Base-by-base conservation (phyloP, 2,888 invertebrate genomes). In the Eilema sororculum region DNA sequence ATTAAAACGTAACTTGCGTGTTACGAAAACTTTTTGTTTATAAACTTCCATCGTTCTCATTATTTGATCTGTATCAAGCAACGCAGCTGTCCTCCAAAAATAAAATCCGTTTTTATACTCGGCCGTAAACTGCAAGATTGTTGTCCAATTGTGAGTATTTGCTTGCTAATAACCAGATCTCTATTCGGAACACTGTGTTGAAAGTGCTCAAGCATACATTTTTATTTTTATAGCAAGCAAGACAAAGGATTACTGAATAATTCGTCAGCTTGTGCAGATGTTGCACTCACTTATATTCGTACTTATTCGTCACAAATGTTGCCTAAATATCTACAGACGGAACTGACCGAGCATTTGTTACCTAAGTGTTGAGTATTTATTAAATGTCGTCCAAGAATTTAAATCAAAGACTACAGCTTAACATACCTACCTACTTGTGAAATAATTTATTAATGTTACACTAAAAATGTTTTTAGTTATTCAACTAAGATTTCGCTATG, bases 71-170 rank as follows among this genome's bases (percentile, higher is more conserved):
- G 65, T 73, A 69, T 73, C 73, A 65, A 67, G 66, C 69, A 70
- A 58, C 62, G 28, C 75, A 75, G 75, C 80, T 74, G 74, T 75
- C 71, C 59, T 76, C 74, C 71, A 20, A 76, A 82, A 79, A 78
- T 75, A 79, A 74, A 74, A 59, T 73, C 57, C 67, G 41, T 71
- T 78, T 79, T 78, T 71, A 74, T 67, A 73, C 64, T 56, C 75
- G 76, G 68, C 59, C 66, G 74, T 78, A 68, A 82, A 82, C 68
- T 65, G 67, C 74, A 72, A 30, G 77, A 72, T 64, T 64, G n/a
- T 73, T 72, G 64, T 60, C 72, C 67, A 71, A 72, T 28, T 65
- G 20, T 72, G 52, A 66, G 69, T 68, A 76, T 57, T 71, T 72
- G 62, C 70, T 46, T 46, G 8, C 65, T 59, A 73, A 74, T 24